These are phyloP conservation scores for Pogonophryne albipinna DNA, from an alignment of 2,797 vertebrate species.

Conservation along the genomic window DNA sequence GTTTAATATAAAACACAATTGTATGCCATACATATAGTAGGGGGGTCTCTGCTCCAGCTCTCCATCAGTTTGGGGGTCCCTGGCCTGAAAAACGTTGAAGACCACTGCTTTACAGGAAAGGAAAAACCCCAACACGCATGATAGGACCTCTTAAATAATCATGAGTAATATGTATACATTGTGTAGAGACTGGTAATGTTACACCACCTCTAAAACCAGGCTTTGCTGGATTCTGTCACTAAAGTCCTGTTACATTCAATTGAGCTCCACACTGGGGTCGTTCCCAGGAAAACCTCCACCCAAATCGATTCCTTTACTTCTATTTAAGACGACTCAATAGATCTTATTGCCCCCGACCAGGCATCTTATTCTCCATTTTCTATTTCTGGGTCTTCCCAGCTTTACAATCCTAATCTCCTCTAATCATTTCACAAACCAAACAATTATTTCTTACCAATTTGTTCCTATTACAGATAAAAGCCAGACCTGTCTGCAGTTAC, in stretches of 20 bases:
- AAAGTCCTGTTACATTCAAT: conserved; percentile 21
- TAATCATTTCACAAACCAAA: conserved; percentile 25
- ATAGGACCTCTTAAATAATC: no score
- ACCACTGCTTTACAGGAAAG: no score
- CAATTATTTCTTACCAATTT: conserved; percentile 14
- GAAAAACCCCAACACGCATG: no score
- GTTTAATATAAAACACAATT: no score
- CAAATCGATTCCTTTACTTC: conserved; percentile 48
- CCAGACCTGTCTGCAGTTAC: conserved; percentile 9
- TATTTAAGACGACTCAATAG: conserved; percentile 65
- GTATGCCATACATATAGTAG: no score
- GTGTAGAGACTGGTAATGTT: no score
- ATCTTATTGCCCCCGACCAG: conserved; percentile 16
- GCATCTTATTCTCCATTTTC: conserved; percentile 27
- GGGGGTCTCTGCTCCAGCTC: no score
- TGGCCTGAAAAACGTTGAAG: no score
- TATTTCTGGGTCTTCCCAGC: conserved; percentile 16
- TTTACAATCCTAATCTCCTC: conserved; percentile 29
- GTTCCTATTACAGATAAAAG: conserved; percentile 14
- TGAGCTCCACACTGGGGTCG: conserved; percentile 21
- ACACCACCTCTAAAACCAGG: no score
- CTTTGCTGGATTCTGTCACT: conserved; percentile 9
- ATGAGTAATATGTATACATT: no score
- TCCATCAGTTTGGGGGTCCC: no score
- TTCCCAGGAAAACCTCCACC: conserved; percentile 31